Evolutionary conservation across 2,797 vertebrate species (phyloP).

Genomic region (Coendou prehensilis): DNA sequence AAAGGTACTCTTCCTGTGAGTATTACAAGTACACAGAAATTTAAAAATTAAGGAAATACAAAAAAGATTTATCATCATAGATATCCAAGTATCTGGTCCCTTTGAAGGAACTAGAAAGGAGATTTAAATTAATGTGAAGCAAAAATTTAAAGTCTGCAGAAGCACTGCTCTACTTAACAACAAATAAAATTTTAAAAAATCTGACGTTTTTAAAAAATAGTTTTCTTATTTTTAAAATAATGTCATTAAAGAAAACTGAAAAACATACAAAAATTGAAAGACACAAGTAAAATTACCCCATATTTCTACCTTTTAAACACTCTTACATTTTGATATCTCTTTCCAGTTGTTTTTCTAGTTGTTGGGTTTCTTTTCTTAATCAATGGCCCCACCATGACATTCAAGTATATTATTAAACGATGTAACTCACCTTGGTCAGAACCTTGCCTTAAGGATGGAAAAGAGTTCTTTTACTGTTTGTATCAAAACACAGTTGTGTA

Average conservation of each 20-base stretch:
- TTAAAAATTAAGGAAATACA: background rate
- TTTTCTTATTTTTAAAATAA: background rate
- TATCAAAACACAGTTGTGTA: background rate
- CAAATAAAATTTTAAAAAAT: background rate
- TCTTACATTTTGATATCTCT: background rate
- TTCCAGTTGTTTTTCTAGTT: constrained; percentile 23
- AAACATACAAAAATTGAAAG: background rate
- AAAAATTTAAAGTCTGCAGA: background rate
- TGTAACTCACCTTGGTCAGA: constrained; percentile 80
- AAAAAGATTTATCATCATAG: background rate
- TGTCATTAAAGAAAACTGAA: background rate
- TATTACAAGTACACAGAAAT: background rate
- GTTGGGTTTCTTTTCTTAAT: background rate
- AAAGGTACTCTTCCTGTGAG: background rate
- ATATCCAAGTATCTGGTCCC: background rate
- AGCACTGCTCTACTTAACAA: background rate
- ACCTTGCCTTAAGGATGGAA: constrained; percentile 87
- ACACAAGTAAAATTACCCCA: constrained; percentile 1
- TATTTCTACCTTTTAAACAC: background rate
- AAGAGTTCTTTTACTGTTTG: constrained; percentile 82
- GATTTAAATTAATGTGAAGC: background rate
- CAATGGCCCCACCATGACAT: constrained; percentile 85
- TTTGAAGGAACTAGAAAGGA: background rate
- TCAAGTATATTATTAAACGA: constrained; percentile 88
- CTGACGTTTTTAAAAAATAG: background rate